Percentiles rank a stretch among this genome's conserved stretches.
Evolutionary conservation across 2,113 vertebrate genomes (phyloP).

Genomic region (Scolopax mira): DNA sequence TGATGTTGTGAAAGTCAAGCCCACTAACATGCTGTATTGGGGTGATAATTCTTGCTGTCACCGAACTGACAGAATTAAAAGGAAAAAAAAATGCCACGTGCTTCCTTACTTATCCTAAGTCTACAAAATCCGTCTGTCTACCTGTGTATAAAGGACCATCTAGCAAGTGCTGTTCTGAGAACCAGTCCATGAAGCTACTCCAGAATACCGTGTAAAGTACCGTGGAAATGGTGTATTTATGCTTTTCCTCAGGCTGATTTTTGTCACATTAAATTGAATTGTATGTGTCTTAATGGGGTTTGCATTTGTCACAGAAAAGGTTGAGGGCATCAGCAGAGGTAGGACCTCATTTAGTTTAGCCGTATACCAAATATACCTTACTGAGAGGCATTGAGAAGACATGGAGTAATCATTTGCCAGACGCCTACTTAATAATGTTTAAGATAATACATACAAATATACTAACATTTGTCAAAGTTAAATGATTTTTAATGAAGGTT

Average conservation of each 20-base stretch:
- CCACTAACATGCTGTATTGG: neutral
- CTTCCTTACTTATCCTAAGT: neutral
- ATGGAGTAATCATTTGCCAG: neutral
- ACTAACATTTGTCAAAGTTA: conserved; percentile 6
- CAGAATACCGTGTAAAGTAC: neutral
- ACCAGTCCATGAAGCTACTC: neutral
- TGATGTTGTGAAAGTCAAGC: neutral
- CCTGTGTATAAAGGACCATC: neutral
- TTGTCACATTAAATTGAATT: neutral
- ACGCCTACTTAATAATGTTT: neutral
- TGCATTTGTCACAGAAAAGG: neutral
- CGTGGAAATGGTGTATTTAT: neutral
- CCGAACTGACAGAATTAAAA: conserved; percentile 5
- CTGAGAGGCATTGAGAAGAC: neutral
- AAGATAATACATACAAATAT: neutral
- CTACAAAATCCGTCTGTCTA: neutral
- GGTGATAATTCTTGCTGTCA: neutral
- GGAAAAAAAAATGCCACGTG: neutral
- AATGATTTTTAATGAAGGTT: neutral
- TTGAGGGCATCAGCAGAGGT: neutral
- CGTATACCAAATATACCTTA: neutral
- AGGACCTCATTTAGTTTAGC: neutral
- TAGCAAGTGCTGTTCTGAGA: neutral
- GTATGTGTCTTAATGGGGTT: neutral
- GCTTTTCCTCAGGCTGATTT: neutral